A percentile compares a stretch with the other conserved stretches of the same genome.
Evolutionary conservation across 2,113 vertebrate species (phyloP).

Genomic region (Aix galericulata): DNA sequence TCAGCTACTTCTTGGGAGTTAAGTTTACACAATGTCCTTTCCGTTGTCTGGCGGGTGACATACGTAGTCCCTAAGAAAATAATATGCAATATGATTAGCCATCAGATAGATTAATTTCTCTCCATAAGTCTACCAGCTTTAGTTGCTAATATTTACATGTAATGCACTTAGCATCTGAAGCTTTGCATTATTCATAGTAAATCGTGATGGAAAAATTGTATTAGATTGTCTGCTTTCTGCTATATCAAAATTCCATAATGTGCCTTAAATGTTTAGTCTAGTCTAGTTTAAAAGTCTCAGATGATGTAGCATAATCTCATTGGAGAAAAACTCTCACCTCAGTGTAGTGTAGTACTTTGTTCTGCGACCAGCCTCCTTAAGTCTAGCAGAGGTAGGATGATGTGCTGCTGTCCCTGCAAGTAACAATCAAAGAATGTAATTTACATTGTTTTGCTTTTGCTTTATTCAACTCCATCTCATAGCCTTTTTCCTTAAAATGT

Average conservation of each 20-base stretch:
- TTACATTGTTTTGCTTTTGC: not conserved
- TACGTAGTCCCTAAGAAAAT: not conserved
- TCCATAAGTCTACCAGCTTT: not conserved
- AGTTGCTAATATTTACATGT: not conserved
- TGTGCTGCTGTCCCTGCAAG: not conserved
- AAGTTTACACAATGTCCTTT: not conserved
- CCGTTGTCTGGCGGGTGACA: not conserved
- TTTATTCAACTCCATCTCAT: not conserved
- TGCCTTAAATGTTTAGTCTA: not conserved
- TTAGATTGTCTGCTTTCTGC: not conserved
- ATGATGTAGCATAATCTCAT: not conserved
- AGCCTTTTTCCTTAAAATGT: not conserved
- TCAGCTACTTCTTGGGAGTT: not conserved
- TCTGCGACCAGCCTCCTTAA: rapidly evolving
- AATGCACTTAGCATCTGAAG: not conserved
- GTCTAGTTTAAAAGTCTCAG: not conserved
- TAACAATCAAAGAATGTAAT: not conserved
- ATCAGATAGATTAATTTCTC: not conserved
- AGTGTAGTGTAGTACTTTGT: not conserved
- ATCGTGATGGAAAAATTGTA: not conserved
- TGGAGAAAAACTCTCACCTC: not conserved
- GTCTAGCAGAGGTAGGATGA: not conserved
- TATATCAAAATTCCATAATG: not conserved
- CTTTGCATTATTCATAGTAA: not conserved
- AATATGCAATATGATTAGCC: not conserved